These are phyloP conservation scores for Cydia fagiglandana DNA, from an alignment of 1,140 invertebrate genomes.

Conservation along the genomic window DNA sequence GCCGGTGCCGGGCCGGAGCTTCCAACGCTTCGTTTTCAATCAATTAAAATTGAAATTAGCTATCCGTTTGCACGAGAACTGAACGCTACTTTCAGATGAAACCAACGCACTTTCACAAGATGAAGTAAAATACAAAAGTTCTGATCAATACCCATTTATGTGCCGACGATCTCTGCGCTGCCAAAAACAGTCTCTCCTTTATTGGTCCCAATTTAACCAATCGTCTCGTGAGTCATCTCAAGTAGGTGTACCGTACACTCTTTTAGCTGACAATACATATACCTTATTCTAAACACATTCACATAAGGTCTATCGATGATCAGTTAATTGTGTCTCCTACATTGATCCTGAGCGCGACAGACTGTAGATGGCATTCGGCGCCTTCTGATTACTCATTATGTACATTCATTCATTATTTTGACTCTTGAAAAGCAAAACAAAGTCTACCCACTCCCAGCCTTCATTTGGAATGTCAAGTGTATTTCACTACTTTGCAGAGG, in stretches of 20 bases:
- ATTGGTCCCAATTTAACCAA: slow-evolving; percentile 26
- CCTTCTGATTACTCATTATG: slow-evolving; percentile 52
- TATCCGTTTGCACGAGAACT: too few species aligned
- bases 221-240: slow-evolving; percentile 5
- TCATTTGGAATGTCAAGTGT: not conserved
- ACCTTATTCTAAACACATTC: not conserved
- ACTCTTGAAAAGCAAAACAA: slow-evolving; percentile 20
- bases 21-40: too few species aligned
- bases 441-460: slow-evolving; percentile 14
- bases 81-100: not conserved
- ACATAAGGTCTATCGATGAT: not conserved
- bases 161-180: not conserved
- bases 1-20: too few species aligned
- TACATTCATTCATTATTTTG: slow-evolving; percentile 38
- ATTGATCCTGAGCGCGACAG: slow-evolving; percentile 50
- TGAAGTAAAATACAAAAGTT: not conserved
- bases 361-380: slow-evolving; percentile 46
- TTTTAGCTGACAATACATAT: not conserved
- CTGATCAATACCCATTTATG: not conserved
- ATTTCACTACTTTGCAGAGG: not conserved
- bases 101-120: not conserved
- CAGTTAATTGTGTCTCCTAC: not conserved
- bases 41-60: too few species aligned
- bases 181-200: slow-evolving; percentile 21
- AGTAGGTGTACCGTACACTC: not conserved